phyloP scores from a whole-genome alignment of 2,797 vertebrate species.

The Danio jaintianensis region DNA sequence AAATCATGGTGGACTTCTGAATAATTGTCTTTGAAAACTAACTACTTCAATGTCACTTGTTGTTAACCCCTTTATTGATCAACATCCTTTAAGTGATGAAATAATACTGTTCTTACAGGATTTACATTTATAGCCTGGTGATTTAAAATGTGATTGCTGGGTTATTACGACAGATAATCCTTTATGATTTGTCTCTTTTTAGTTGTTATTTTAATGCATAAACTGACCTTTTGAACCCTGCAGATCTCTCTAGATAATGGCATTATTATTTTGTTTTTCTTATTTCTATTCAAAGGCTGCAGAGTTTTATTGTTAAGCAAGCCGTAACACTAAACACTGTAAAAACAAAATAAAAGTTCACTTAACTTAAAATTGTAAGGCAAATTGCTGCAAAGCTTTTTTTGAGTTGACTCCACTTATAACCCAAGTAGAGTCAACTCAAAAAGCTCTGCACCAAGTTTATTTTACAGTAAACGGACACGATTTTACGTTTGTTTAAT shows the following conservation, averaged over 20 bases:
- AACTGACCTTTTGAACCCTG: not conserved
- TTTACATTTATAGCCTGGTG: not conserved
- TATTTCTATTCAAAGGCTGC: too few relatives aligned
- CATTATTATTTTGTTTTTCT: too few relatives aligned
- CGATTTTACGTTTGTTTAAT: not conserved
- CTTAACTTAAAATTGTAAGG: too few relatives aligned
- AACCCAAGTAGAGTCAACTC: too few relatives aligned
- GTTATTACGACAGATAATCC: not conserved
- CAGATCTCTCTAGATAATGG: not conserved
- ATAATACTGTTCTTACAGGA: not conserved
- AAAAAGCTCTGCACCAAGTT: too few relatives aligned
- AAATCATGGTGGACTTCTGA: not conserved
- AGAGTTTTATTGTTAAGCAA: too few relatives aligned
- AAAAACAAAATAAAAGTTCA: too few relatives aligned
- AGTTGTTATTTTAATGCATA: not conserved
- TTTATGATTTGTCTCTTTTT: not conserved
- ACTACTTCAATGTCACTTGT: slow-evolving; percentile 15
- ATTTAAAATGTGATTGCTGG: not conserved
- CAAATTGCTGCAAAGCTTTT: too few relatives aligned
- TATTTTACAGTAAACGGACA: too few relatives aligned
- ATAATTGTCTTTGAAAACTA: not conserved
- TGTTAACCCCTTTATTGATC: not conserved
- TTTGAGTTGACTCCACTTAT: too few relatives aligned
- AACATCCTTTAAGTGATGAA: not conserved
- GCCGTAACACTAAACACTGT: too few relatives aligned